These are phyloP conservation scores for Chlorops oryzae DNA, from an alignment of 1,140 invertebrate species.

Conservation along the genomic window DNA sequence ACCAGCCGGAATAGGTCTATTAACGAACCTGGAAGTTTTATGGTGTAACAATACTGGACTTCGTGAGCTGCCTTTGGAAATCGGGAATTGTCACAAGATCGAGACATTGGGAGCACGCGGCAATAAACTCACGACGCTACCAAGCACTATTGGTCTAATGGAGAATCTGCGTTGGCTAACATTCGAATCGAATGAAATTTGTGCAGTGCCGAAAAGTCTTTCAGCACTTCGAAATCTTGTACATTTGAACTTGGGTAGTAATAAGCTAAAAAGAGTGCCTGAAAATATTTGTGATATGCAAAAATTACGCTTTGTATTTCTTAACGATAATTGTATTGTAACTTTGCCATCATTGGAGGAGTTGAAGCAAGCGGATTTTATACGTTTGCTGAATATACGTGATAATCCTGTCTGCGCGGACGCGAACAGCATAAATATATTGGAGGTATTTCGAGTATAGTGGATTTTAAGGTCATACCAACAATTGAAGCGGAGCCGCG, in stretches of 20 bases:
- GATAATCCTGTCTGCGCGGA: slow-evolving; percentile 50
- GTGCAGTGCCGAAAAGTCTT: slow-evolving; percentile 50
- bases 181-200: slow-evolving; percentile 54
- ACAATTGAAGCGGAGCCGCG: too few relatives aligned
- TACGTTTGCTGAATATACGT: slow-evolving; percentile 52
- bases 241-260: slow-evolving; percentile 55
- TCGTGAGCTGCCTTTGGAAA: slow-evolving; percentile 58
- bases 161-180: slow-evolving; percentile 56
- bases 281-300: slow-evolving; percentile 47
- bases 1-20: slow-evolving; percentile 62
- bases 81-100: slow-evolving; percentile 64
- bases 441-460: too few relatives aligned
- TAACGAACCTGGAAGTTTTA: slow-evolving; percentile 69
- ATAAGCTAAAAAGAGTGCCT: slow-evolving; percentile 52
- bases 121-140: slow-evolving; percentile 54
- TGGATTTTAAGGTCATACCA: too few relatives aligned
- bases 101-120: slow-evolving; percentile 61
- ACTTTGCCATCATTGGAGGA: slow-evolving; percentile 29
- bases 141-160: slow-evolving; percentile 51
- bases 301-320: slow-evolving; percentile 52
- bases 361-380: slow-evolving; percentile 37
- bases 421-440: too few relatives aligned
- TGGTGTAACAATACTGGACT: slow-evolving; percentile 60
- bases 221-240: slow-evolving; percentile 50
- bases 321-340: slow-evolving; percentile 52